Conservation (phyloP, 2,888 invertebrate genomes). For the Cheilosia soror region DNA sequence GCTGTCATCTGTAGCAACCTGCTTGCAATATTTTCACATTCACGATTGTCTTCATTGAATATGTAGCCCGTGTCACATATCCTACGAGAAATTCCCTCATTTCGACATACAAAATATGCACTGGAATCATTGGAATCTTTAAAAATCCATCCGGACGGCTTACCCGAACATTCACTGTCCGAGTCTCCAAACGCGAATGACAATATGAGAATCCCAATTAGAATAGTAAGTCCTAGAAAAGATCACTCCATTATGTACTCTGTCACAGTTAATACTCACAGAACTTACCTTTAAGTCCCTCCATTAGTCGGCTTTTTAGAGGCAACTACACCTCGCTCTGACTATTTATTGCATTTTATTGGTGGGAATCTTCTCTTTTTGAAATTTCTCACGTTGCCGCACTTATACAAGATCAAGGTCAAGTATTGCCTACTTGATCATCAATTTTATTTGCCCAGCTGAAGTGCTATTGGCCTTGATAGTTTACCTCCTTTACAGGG, state of each 20-base stretch:
- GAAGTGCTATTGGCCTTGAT: background rate
- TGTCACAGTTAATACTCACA: background rate
- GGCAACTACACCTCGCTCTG: background rate
- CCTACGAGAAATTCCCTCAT: background rate
- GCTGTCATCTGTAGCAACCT: too few species aligned
- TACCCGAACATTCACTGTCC: background rate
- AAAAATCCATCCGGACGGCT: background rate
- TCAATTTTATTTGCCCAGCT: background rate
- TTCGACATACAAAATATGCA: background rate
- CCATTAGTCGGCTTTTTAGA: conserved; percentile 9
- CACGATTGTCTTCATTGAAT: background rate
- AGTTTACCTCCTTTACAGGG: background rate
- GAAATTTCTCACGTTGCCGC: background rate
- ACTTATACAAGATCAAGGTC: conserved; percentile 20
- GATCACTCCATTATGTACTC: background rate
- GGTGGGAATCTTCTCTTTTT: background rate
- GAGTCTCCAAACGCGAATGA: background rate
- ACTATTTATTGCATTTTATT: conserved; percentile 27
- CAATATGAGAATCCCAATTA: background rate
- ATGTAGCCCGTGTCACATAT: background rate
- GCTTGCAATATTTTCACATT: background rate
- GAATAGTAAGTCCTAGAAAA: background rate
- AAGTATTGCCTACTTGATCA: background rate
- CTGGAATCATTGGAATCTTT: background rate
- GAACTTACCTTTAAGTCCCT: conserved; percentile 3